A percentile compares a stretch with the other conserved stretches of the same genome.
These are phyloP conservation scores for Ataeniobius toweri DNA, from an alignment of 2,797 vertebrate species.

Conservation along the genomic window DNA sequence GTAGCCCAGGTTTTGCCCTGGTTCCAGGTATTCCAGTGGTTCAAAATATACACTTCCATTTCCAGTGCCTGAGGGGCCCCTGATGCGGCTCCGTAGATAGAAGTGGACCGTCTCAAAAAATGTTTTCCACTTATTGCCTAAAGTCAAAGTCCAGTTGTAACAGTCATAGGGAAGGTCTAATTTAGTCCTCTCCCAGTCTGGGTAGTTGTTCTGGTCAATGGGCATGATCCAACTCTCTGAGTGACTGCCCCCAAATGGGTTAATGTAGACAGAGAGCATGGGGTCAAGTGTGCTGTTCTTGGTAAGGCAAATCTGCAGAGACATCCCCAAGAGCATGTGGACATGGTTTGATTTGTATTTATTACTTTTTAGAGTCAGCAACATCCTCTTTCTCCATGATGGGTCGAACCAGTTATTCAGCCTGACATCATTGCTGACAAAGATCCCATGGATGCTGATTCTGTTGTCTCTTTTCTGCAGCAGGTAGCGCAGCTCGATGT, in stretches of 20 bases:
- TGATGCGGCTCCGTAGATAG: conserved; percentile 92
- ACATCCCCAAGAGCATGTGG: conserved; percentile 96
- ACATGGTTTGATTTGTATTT: conserved; percentile 97
- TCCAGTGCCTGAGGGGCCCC: conserved; percentile 82
- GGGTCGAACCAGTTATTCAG: conserved; percentile 98
- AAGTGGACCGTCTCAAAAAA: conserved; percentile 99
- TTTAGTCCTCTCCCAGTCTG: conserved; percentile 97
- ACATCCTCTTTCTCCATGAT: conserved; percentile 95
- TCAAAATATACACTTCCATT: conserved; percentile 91
- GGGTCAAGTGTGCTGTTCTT: conserved; percentile 98
- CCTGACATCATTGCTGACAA: conserved; percentile 97
- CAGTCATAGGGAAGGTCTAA: conserved; percentile 94
- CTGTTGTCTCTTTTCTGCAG: conserved; percentile 89
- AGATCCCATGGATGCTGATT: conserved; percentile 93
- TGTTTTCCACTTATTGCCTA: conserved; percentile 98
- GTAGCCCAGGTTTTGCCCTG: conserved; percentile 91
- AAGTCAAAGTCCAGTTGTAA: conserved; percentile 95
- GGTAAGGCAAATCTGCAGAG: conserved; percentile 95
- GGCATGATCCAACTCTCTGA: conserved; percentile 99
- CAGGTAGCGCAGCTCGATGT: conserved; percentile 91
- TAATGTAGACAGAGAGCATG: conserved; percentile 92
- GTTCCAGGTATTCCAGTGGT: conserved; percentile 92
- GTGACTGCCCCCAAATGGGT: conserved; percentile 98
- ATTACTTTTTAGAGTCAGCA: conserved; percentile 96
- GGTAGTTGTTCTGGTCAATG: conserved; percentile 92